Conservation (phyloP, 2,888 invertebrate genomes). For the Pachycephus smyrnensis region DNA sequence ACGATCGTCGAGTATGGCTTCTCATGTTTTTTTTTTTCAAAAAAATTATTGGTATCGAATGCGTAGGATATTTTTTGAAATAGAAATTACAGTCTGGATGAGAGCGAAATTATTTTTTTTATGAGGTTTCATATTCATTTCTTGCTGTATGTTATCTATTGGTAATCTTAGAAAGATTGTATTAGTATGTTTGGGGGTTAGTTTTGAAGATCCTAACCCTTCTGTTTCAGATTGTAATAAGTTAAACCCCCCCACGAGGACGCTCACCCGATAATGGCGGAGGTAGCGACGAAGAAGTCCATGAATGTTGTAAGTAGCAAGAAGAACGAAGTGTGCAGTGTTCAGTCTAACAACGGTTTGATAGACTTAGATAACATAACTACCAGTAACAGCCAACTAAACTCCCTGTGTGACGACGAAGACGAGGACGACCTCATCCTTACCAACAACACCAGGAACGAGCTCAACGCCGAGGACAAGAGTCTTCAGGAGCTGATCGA, state of each 20-base stretch:
- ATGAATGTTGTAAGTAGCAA: slow-evolving; percentile 64
- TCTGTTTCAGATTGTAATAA: slow-evolving; percentile 41
- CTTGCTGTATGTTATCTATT: neutral
- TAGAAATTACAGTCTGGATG: neutral
- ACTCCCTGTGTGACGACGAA: slow-evolving; percentile 56
- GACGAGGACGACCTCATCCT: slow-evolving; percentile 58
- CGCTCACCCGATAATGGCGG: slow-evolving; percentile 58
- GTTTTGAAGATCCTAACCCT: neutral
- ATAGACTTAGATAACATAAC: slow-evolving; percentile 63
- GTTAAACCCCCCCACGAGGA: slow-evolving; percentile 12
- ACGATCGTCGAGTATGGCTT: neutral
- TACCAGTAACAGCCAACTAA: slow-evolving; percentile 63
- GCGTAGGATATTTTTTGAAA: neutral
- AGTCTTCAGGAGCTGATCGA: slow-evolving; percentile 63
- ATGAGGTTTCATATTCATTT: neutral
- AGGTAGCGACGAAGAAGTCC: slow-evolving; percentile 64
- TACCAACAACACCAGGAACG: slow-evolving; percentile 57
- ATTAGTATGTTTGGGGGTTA: neutral
- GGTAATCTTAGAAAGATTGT: neutral
- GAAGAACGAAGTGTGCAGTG: slow-evolving; percentile 61
- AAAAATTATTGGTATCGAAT: neutral
- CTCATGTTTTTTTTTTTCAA: neutral
- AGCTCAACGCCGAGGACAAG: slow-evolving; percentile 58
- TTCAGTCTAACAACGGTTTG: slow-evolving; percentile 66
- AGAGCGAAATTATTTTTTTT: neutral